Evolutionary conservation across 2,797 vertebrate genomes (phyloP), one percentile per base, ranked within the genome.

Genomic region (Triplophysa yarkandensis): DNA sequence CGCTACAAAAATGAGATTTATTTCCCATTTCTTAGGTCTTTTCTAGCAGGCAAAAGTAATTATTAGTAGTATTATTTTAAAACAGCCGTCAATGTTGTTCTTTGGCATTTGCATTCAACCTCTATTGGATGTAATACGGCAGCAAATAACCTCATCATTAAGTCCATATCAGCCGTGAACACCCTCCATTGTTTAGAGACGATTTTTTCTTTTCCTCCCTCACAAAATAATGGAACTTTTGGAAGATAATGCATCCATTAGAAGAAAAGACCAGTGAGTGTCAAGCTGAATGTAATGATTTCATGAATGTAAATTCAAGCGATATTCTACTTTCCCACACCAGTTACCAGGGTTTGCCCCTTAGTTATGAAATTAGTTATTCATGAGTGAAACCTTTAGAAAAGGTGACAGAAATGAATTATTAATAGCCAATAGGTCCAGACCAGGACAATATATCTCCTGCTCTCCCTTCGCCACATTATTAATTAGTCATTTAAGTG

Each of bases 401-500:
- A 79, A 82, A 86, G 81, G 86, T 89, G 86, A 87, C 65, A 74
- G 44, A 55, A 77, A 85, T 90, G 80, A 78, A 88, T 90, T 87
- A 87, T 89, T 88, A 83, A 88, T 85, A 86, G 80, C 80, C 77
- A 66, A 66, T 58, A 78, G 78, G 83, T 82, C 84, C 65, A 72
- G 61, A 74, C 83, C 78, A 83, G 85, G 73, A 85, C 82, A 85
- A 86, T 87, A 84, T 79, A 86, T 88, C 88, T 86, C 85, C 85
- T 85, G 80, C 84, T 85, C 83, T 85, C 80, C 82, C 84, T 83
- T 85, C 77, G 84, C 82, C 82, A 84, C 80, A 82, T 82, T 73
- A 82, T 81, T 87, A 88, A 90, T 91, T 86, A 90, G 62, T 70
- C 79, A 89, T 87, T 85, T 84, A 84, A 80, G 80, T 86, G 76